Evolutionary conservation across 2,113 vertebrate species (phyloP), one percentile per base, ranked within the genome.

Genomic region (Phocoena phocoena): DNA sequence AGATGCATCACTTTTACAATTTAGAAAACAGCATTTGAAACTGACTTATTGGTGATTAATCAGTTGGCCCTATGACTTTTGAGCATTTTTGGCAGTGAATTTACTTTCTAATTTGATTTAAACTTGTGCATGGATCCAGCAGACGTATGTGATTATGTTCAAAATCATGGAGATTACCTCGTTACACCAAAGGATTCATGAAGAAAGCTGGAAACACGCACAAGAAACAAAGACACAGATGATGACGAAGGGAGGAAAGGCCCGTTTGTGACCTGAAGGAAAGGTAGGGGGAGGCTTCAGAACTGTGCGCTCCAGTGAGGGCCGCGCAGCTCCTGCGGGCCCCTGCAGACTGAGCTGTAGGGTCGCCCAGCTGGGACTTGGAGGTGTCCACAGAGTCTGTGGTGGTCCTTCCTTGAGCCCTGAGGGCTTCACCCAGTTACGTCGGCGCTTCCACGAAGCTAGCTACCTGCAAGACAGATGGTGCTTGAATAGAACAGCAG

Each of bases 381-480:
- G 67, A 84, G 20, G 67, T 21, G 36, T n/a, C 5, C 7, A 2
- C n/a, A 6, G 11, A 2, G 26, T 8, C 12, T 31, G 23, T 2
- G 5, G 44, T 4, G n/a, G 28, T 47, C 60, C 50, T 74, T 80
- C 60, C n/a, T 1, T 4, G 62, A 73, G 47, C 44, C 62, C 18
- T 2, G 20, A n/a, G 88, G 70, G 15, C 94, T 55, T 77, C 2
- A 6, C 63, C 68, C 79, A 23, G 36, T 44, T 31, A 55, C 60
- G 20, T 14, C 44, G 33, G 70, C 10, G 36, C n/a, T 47, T 71
- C 77, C 41, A 38, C 15, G 26, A 47, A 95, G 96, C 89, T 50
- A 90, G 95, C 96, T 97, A 97, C 98, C 97, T 97, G 98, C 21
- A 44, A 65, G 97, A 88, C 97, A 97, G 97, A 96, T 95, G 98